phyloP scores from a whole-genome alignment of 1,140 invertebrate species.

The Drosophila parabipectinata region DNA sequence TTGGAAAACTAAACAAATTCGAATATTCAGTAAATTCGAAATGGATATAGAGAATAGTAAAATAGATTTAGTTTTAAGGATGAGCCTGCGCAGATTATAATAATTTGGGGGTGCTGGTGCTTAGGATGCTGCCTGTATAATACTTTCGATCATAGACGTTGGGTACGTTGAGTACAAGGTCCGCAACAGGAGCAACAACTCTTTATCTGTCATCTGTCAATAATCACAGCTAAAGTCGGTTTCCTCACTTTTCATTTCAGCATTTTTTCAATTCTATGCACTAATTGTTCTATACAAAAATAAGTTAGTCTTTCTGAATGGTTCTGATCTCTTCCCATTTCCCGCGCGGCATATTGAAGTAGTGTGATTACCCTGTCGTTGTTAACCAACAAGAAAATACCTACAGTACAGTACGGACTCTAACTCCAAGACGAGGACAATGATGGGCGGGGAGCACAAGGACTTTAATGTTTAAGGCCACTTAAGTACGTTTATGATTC shows the following conservation, averaged over 20 bases:
- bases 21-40: conserved; percentile 68
- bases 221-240: conserved; percentile 69
- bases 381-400: conserved; percentile 8
- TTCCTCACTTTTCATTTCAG: conserved; percentile 52
- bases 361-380: conserved; percentile 20
- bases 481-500: conserved; percentile 68
- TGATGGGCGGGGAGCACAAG: conserved; percentile 8
- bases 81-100: conserved; percentile 11
- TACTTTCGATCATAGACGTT: conserved; percentile 31
- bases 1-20: conserved; percentile 40
- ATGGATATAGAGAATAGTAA: conserved; percentile 15
- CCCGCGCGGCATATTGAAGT: conserved; percentile 26
- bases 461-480: conserved; percentile 53
- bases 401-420: not conserved
- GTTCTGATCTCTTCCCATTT: conserved; percentile 32
- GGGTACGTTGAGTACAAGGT: too few species aligned
- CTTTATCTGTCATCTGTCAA: conserved; percentile 36
- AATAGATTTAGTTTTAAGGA: conserved; percentile 16
- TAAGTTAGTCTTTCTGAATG: conserved; percentile 27
- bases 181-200: conserved; percentile 29
- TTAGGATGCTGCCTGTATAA: conserved; percentile 34
- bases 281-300: conserved; percentile 44
- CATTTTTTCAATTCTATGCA: conserved; percentile 36
- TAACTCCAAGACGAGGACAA: not conserved
- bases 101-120: conserved; percentile 12